Evolutionary conservation across 2,113 vertebrate genomes (phyloP), one percentile per base, ranked within the genome.

Genomic region (Otus sunia): DNA sequence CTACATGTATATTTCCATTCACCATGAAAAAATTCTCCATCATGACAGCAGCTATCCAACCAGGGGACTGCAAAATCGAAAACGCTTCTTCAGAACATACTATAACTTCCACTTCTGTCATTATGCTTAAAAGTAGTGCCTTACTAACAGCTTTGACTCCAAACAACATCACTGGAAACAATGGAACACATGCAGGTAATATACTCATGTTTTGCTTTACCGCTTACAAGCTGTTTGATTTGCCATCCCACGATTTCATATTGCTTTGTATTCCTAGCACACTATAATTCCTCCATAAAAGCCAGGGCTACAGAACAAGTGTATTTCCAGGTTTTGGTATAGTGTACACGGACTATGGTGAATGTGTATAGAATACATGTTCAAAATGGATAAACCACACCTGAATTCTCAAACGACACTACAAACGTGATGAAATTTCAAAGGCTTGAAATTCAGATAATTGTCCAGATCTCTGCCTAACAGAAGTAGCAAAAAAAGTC

Each of bases 131-230:
- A 85, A 92, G 77, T 5, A 95, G n/a, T 43, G 18, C 30, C 64
- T 95, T 96, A 63, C 41, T 93, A 93, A 93, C 82, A 95, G 22
- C 22, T 73, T 20, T 37, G 56, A 63, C 59, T 77, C 25, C 82
- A 69, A 92, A 94, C 39, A 95, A 78, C 69, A 83, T 27, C 67
- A 96, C 92, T 49, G 88, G 81, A 85, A 96, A 92, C 78, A 88
- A 94, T 6, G 74, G 81, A 96, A 79, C 49, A 36, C 66, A 30
- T 43, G 45, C 96, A 98, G 98, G 98, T 98, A 98, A 97, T 34
- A 19, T 6, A 84, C 2, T 29, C 11, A 19, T 53, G 53, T 75
- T 87, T 69, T 15, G 34, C 32, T 89, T 80, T 41, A 91, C 47
- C 67, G n/a, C 41, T 72, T 88, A 41, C 19, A 73, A 62, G 32